These are phyloP conservation scores for Daubentonia madagascariensis DNA, from an alignment of 2,113 vertebrate genomes.

Conservation along the genomic window DNA sequence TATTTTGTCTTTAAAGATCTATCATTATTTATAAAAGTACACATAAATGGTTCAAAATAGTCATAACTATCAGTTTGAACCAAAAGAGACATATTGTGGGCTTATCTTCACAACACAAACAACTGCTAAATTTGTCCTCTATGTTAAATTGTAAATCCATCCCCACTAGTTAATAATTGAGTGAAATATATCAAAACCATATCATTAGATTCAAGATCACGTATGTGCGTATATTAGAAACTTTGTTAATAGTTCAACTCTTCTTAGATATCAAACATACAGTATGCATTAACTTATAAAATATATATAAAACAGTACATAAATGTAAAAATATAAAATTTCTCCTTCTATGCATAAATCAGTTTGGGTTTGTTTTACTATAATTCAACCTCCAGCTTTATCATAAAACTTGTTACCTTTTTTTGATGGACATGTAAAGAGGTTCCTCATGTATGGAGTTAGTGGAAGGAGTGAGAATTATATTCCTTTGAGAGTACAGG, in stretches of 20 bases:
- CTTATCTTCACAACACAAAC: background rate
- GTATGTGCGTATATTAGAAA: background rate
- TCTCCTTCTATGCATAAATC: background rate
- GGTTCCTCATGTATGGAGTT: background rate
- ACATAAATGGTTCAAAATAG: background rate
- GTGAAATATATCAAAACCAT: background rate
- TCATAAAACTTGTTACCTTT: background rate
- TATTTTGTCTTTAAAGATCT: constrained; percentile 34
- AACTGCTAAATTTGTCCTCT: background rate
- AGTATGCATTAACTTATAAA: background rate
- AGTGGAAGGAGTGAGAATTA: background rate
- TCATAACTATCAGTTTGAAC: background rate
- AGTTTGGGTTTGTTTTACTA: background rate
- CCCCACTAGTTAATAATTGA: background rate
- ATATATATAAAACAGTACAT: background rate
- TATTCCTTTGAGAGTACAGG: too few relatives aligned
- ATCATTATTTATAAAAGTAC: background rate
- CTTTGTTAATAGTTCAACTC: background rate
- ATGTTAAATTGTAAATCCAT: background rate
- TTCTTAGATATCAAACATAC: background rate
- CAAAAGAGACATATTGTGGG: background rate
- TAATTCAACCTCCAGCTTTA: background rate
- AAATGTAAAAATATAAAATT: background rate
- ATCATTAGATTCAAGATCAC: background rate
- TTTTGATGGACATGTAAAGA: background rate